phyloP scores from a whole-genome alignment of 2,113 vertebrate species.

The Tylochromis polylepis region DNA sequence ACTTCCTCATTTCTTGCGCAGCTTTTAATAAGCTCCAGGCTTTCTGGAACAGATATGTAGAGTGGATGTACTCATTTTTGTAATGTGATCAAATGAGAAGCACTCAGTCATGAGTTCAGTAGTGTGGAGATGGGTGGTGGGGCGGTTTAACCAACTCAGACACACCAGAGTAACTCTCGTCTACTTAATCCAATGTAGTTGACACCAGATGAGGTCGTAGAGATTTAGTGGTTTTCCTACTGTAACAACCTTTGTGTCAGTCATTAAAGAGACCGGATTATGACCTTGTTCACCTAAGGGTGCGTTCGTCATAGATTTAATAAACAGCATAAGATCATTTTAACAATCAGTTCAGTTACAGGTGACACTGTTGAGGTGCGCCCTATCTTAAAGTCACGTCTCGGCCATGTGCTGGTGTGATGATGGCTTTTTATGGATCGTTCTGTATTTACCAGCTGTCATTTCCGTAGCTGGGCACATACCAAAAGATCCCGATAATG shows the following conservation, averaged over 20 bases:
- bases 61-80: neutral
- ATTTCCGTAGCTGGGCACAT: neutral
- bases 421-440: neutral
- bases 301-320: rapidly evolving
- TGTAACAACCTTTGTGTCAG: neutral
- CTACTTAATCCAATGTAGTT: neutral
- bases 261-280: neutral
- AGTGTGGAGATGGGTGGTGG: neutral
- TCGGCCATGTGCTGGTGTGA: neutral
- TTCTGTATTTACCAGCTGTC: neutral
- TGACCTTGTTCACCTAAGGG: neutral
- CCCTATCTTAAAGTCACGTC: neutral
- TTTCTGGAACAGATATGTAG: neutral
- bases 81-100: neutral
- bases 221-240: neutral
- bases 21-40: neutral
- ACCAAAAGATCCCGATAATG: neutral
- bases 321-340: neutral
- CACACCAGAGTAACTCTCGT: neutral
- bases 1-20: neutral
- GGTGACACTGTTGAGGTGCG: neutral
- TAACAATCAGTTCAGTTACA: neutral
- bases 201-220: neutral
- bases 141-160: neutral
- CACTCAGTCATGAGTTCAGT: neutral